phyloP scores from a whole-genome alignment of 2,113 vertebrate species.

The Callipepla squamata region DNA sequence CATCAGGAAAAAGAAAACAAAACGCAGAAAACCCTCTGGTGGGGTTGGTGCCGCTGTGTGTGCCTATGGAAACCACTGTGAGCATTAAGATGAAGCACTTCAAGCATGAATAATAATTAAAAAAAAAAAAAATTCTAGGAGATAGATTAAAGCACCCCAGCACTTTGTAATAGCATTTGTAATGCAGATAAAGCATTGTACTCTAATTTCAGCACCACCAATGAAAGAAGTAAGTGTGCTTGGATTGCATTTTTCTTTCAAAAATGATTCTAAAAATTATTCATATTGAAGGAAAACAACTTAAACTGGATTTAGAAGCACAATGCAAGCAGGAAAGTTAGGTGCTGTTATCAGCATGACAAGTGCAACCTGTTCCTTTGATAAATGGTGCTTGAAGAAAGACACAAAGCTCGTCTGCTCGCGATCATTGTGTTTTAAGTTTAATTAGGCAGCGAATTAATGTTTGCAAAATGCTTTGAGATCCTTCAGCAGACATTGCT shows the following conservation, averaged over 20 bases:
- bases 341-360: conserved; percentile 52
- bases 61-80: conserved; percentile 44
- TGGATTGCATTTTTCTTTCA: conserved; percentile 69
- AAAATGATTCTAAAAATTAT: conserved; percentile 58
- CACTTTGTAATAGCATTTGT: conserved; percentile 71
- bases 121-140: conserved; percentile 36
- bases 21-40: conserved; percentile 37
- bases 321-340: conserved; percentile 46
- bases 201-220: conserved; percentile 63
- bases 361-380: conserved; percentile 70
- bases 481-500: conserved; percentile 4
- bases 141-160: conserved; percentile 69
- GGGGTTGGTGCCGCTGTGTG: conserved; percentile 1
- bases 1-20: conserved; percentile 60
- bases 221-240: conserved; percentile 68
- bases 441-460: conserved; percentile 70
- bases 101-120: conserved; percentile 66
- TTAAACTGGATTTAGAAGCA: conserved; percentile 66
- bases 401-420: conserved; percentile 54
- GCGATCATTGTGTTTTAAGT: conserved; percentile 48
- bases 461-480: conserved; percentile 55
- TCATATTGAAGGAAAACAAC: conserved; percentile 69
- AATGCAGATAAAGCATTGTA: conserved; percentile 71
- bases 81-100: conserved; percentile 66
- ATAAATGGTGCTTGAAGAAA: conserved; percentile 65